Evolutionary conservation across 2,888 invertebrate species (phyloP), one percentile per base, ranked within the genome.

Genomic region (Alsophila aescularia): DNA sequence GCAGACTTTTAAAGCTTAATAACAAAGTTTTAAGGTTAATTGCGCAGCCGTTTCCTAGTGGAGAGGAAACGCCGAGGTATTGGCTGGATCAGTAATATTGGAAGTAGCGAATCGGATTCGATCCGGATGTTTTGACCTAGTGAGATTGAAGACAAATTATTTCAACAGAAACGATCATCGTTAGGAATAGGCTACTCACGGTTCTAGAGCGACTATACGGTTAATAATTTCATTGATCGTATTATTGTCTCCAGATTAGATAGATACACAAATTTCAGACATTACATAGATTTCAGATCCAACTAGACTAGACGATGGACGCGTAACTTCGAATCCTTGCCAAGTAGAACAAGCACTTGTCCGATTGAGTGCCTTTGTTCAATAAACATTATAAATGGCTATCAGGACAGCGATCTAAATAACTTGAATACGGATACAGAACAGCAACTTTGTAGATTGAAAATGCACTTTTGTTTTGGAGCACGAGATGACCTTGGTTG

Each of bases 341-440:
- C 66, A 66, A 66, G 58, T 63, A 31, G 63, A 61, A 10, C 60
- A 37, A 34, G 43, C 50, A 45, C 57, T 54, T 57, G 53, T 52
- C 52, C 43, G 35, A 45, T 43, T 32, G 29, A 56, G 31, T 16
- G 45, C 35, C 49, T 31, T 49, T 44, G 45, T 43, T 59, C 55
- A 59, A 51, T 55, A 42, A 34, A 37, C 52, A 53, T 63, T 60
- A 62, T 40, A 44, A 52, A 57, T 60, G 18, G 40, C 37, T 60
- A 56, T 56, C 52, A 54, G 51, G 44, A 14, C 31, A 54, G 13
- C 39, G 50, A 42, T 54, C 63, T 58, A 63, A 52, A 63, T 65
- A 55, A 35, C 44, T 44, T 35, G 5, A 8, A 41, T 34, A 32
- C 34, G 15, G 12, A 40, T 8, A 27, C 10, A 29, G 29, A 29